phyloP scores from a whole-genome alignment of 2,888 invertebrate genomes.

The Hololepta plana region DNA sequence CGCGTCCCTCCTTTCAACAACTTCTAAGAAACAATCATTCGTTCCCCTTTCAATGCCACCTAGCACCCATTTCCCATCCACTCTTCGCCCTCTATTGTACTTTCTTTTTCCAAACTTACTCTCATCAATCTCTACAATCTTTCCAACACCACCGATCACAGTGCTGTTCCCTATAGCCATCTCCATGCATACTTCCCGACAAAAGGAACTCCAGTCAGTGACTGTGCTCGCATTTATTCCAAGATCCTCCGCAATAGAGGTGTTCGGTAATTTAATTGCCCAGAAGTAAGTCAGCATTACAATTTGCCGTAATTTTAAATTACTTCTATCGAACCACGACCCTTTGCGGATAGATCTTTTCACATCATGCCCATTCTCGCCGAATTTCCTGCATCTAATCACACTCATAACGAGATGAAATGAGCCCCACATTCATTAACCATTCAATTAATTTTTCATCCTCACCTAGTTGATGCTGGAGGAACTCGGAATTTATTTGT shows the following conservation, averaged over 20 bases:
- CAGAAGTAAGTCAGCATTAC: too few relatives aligned
- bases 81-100: conserved; percentile 5
- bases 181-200: conserved; percentile 4
- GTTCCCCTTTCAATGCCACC: conserved; percentile 6
- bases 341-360: too few relatives aligned
- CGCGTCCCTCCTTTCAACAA: not conserved
- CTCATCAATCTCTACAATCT: conserved; percentile 7
- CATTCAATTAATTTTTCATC: too few relatives aligned
- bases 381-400: too few relatives aligned
- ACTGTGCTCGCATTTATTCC: not conserved
- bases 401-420: too few relatives aligned
- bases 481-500: too few relatives aligned
- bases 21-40: not conserved
- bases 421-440: too few relatives aligned
- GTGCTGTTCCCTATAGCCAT: not conserved
- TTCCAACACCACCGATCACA: conserved; percentile 1
- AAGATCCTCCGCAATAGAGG: conserved; percentile 1
- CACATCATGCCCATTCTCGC: too few relatives aligned
- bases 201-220: conserved; percentile 4
- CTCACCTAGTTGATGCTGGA: too few relatives aligned
- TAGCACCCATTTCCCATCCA: conserved; percentile 7
- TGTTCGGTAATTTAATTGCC: too few relatives aligned
- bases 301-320: too few relatives aligned
- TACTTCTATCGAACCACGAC: too few relatives aligned
- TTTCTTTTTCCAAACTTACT: conserved; percentile 6